Evolutionary conservation across 2,797 vertebrate species (phyloP).

Genomic region (Todus mexicanus): DNA sequence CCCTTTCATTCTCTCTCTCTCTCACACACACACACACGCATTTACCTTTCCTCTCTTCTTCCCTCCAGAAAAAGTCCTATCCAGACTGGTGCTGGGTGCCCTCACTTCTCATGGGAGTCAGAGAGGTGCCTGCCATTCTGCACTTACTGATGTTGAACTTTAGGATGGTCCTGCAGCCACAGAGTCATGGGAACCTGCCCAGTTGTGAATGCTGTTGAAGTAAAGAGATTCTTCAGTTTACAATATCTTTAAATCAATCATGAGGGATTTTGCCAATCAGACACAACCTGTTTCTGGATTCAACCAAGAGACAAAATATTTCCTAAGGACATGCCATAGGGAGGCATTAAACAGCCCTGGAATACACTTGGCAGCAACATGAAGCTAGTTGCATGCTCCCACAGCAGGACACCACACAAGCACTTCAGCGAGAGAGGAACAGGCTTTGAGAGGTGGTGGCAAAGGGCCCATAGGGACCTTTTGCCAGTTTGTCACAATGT

Average conservation of each 20-base stretch:
- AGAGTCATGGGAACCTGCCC: background rate
- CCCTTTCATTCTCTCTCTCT: background rate
- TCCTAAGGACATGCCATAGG: background rate
- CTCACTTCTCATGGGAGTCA: background rate
- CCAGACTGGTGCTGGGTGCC: background rate
- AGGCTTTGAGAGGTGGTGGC: background rate
- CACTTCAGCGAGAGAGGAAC: background rate
- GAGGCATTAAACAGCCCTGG: background rate
- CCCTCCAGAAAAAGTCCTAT: background rate
- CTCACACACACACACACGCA: background rate
- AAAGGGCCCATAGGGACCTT: background rate
- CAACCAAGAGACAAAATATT: background rate
- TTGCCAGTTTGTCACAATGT: background rate
- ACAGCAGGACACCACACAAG: background rate
- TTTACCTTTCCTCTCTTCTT: background rate
- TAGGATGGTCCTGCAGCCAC: background rate
- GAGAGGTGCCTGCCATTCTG: background rate
- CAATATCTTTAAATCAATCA: background rate
- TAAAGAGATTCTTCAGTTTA: background rate
- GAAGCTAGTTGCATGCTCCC: background rate
- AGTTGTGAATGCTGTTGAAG: background rate
- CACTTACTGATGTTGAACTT: background rate
- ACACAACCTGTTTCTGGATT: background rate
- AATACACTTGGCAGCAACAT: background rate
- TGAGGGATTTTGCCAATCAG: background rate